Evolutionary conservation across 2,797 vertebrate genomes (phyloP), one percentile per base, ranked within the genome.

Genomic region (Pipistrellus pipistrellus): DNA sequence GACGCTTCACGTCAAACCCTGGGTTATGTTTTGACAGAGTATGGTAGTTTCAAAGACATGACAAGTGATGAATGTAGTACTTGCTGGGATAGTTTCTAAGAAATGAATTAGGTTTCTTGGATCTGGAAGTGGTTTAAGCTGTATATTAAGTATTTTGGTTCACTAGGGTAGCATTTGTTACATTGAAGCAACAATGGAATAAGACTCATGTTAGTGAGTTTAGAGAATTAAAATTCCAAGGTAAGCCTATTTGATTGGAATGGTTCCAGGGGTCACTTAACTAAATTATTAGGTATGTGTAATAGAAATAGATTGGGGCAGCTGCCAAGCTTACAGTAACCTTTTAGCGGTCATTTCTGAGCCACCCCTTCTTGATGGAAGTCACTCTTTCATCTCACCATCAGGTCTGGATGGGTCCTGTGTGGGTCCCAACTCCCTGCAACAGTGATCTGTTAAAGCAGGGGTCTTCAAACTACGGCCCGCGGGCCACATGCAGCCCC

Each of bases 21-120:
- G 80, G 55, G 80, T 35, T 59, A 51, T 89, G 76, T 96, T 96
- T 86, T 95, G 91, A 95, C 84, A 62, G 66, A 91, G 88, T 18
- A 27, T 15, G 57, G 75, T 81, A 77, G 68, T 88, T 95, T 66
- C 59, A 62, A 93, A 87, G 95, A 87, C 17, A 51, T 25, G 66
- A 66, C 59, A 71, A 91, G 27, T 95, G 93, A 95, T 96, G 84
- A 69, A 93, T 93, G 72, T 75, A 21, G 72, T 78, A n/a, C 84
- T 91, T 89, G 76, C 86, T 84, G 51, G 71, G 48, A 48, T 64
- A 44, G 62, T 87, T 97, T 89, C 85, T 93, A 84, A 89, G 83
- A 81, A 84, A 51, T 38, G 44, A 92, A 46, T 93, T 81, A 6
- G 72, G 73, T 73, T 96, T 96, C 83, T 89, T 91, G 57, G 85